These are phyloP conservation scores for Xiphydria camelus DNA, from an alignment of 2,888 invertebrate genomes.

Conservation along the genomic window DNA sequence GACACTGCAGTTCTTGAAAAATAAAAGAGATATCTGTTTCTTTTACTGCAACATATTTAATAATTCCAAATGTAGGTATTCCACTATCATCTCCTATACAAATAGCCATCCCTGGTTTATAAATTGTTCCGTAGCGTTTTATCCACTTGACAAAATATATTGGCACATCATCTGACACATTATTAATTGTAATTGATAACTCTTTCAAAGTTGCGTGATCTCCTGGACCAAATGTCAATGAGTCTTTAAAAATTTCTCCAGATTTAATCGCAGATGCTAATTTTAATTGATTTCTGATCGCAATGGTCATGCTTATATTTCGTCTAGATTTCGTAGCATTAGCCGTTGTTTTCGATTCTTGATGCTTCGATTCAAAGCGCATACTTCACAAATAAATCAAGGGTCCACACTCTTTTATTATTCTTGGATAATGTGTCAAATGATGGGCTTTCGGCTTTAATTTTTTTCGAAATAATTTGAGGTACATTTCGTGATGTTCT, in stretches of 20 bases:
- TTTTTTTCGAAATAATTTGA: slow-evolving; percentile 11
- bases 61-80: slow-evolving; percentile 2
- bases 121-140: no score
- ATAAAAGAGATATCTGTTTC: no score
- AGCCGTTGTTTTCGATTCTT: slow-evolving; percentile 19
- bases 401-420: slow-evolving; percentile 27
- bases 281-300: slow-evolving; percentile 7
- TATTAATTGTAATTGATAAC: no score
- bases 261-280: slow-evolving; percentile 1
- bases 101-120: slow-evolving; percentile 1
- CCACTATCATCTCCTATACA: not conserved
- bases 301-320: slow-evolving; percentile 6
- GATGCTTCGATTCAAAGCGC: slow-evolving; percentile 31
- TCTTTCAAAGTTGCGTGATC: no score
- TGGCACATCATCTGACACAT: no score
- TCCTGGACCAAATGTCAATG: no score
- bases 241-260: no score
- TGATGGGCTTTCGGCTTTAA: slow-evolving; percentile 31
- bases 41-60: not conserved
- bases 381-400: slow-evolving; percentile 24
- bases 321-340: slow-evolving; percentile 1
- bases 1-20: no score
- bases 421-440: slow-evolving; percentile 27
- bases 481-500: slow-evolving; percentile 17
- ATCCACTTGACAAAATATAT: no score